A percentile compares a stretch with the other conserved stretches of the same genome.
phyloP scores from a whole-genome alignment of 1,140 invertebrate species.

The Telenomus remus region DNA sequence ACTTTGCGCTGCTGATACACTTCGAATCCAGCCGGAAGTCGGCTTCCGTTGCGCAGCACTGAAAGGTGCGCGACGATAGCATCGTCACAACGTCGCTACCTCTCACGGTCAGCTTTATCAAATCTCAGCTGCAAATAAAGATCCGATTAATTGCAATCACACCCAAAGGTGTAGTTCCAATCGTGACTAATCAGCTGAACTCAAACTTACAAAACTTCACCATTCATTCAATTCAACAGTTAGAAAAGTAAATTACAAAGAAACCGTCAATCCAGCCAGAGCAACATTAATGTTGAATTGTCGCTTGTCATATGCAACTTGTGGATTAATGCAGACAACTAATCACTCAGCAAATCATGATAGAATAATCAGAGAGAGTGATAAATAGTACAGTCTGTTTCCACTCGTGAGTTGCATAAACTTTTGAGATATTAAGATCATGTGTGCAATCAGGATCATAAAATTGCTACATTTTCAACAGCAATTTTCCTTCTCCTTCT shows the following conservation, averaged over 20 bases:
- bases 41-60: slow-evolving; percentile 31
- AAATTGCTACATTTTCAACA: too few relatives aligned
- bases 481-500: too few relatives aligned
- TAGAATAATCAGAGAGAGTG: too few relatives aligned
- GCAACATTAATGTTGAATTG: too few relatives aligned
- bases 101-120: not conserved
- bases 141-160: not conserved
- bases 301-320: not conserved
- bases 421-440: too few relatives aligned
- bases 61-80: slow-evolving; percentile 20
- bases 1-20: slow-evolving; percentile 16
- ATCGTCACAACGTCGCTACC: slow-evolving; percentile 14
- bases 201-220: too few relatives aligned
- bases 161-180: not conserved
- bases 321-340: slow-evolving; percentile 7
- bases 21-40: slow-evolving; percentile 26
- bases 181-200: too few relatives aligned
- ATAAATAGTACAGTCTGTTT: too few relatives aligned
- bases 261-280: not conserved
- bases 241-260: too few relatives aligned
- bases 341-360: too few relatives aligned
- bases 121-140: not conserved
- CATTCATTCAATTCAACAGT: not conserved
- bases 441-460: too few relatives aligned
- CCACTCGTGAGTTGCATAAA: too few relatives aligned